A percentile compares a stretch with the other conserved stretches of the same genome.
Conservation (phyloP, 2,888 invertebrate genomes). For the Steromphala cineraria region DNA sequence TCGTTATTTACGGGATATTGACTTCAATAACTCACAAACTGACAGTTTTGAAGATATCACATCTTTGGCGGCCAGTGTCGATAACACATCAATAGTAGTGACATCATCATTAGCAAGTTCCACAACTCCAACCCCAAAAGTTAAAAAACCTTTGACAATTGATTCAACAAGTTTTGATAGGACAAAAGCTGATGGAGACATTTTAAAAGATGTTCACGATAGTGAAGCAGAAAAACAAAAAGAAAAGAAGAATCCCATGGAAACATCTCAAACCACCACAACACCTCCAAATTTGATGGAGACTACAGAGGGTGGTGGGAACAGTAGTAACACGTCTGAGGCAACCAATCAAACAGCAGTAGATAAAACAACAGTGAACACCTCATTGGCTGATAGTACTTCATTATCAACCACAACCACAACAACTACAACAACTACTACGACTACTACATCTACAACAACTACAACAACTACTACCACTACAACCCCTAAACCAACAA, state of each 20-base stretch:
- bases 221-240: not conserved
- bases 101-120: not conserved
- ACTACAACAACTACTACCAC: slow-evolving; percentile 23
- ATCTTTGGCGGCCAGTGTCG: no score
- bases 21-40: not conserved
- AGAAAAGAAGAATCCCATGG: not conserved
- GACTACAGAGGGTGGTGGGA: not conserved
- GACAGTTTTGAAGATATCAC: not conserved
- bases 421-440: slow-evolving; percentile 22
- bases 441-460: slow-evolving; percentile 19
- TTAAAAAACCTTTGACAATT: slow-evolving; percentile 33
- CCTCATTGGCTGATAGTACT: slow-evolving; percentile 24
- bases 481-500: slow-evolving; percentile 11
- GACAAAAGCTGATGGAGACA: slow-evolving; percentile 28
- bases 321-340: not conserved
- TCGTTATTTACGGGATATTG: not conserved
- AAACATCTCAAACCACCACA: not conserved
- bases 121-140: slow-evolving; percentile 4
- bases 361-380: slow-evolving; percentile 11
- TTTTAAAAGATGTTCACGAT: not conserved
- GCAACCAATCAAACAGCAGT: slow-evolving; percentile 6
- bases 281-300: not conserved
- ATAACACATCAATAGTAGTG: not conserved
- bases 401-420: slow-evolving; percentile 26
- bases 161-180: slow-evolving; percentile 16